A percentile compares a stretch with the other conserved stretches of the same genome.
phyloP scores from a whole-genome alignment of 2,888 invertebrate species.

The Epirrhoe alternata region DNA sequence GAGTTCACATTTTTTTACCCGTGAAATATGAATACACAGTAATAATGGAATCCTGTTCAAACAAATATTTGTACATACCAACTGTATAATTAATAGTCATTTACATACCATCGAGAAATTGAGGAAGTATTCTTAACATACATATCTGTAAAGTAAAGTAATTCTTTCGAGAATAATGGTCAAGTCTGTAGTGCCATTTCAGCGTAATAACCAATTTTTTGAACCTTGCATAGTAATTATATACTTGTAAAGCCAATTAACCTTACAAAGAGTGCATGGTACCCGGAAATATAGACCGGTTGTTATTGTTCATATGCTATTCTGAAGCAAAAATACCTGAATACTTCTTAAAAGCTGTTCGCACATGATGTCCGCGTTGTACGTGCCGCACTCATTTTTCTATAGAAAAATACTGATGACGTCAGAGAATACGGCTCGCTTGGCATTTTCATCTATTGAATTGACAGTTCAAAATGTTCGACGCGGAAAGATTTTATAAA shows the following conservation, averaged over 20 bases:
- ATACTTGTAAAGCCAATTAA: conserved; percentile 22
- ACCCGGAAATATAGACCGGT: conserved; percentile 20
- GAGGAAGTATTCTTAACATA: neutral
- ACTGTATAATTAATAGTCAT: neutral
- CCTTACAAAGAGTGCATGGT: conserved; percentile 18
- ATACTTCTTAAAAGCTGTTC: conserved; percentile 8
- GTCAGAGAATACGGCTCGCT: too few species aligned
- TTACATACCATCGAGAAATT: neutral
- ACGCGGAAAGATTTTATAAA: too few species aligned
- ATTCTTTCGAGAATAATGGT: neutral
- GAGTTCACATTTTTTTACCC: neutral
- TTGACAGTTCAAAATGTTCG: too few species aligned
- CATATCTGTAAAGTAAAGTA: neutral
- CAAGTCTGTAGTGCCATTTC: conserved; percentile 9
- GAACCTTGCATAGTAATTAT: conserved; percentile 20
- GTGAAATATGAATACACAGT: neutral
- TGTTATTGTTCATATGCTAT: conserved; percentile 9
- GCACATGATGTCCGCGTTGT: too few species aligned
- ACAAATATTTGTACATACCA: neutral
- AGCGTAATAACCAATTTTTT: conserved; percentile 22
- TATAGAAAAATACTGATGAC: too few species aligned
- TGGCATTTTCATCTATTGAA: too few species aligned
- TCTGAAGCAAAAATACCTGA: conserved; percentile 10
- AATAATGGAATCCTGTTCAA: neutral
- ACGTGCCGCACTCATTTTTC: too few species aligned